A percentile compares a stretch with the other conserved stretches of the same genome.
Evolutionary conservation across 2,797 vertebrate species (phyloP).

Genomic region (Sebastes taczanowskii): DNA sequence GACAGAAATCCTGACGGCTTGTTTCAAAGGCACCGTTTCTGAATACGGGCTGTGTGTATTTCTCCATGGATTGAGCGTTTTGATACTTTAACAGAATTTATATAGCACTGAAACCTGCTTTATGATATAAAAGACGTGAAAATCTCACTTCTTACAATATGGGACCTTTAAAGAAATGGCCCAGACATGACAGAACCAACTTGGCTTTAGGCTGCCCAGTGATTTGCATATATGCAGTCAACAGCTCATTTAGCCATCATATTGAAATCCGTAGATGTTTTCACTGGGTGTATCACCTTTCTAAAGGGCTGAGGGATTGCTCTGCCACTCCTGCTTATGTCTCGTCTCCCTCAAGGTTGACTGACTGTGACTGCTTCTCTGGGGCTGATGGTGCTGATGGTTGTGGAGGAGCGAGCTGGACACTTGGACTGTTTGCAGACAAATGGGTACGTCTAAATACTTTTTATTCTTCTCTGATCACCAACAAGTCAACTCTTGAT

Average conservation of each 20-base stretch:
- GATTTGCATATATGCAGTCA: constrained; percentile 60
- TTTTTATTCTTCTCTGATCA: neutral
- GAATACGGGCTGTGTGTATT: too few relatives aligned
- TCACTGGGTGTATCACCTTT: constrained; percentile 44
- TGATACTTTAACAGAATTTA: too few relatives aligned
- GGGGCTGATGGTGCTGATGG: constrained; percentile 8
- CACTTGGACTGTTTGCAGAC: constrained; percentile 3
- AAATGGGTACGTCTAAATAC: neutral
- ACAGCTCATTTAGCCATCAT: constrained; percentile 57
- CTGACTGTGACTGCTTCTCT: constrained; percentile 22
- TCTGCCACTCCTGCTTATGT: constrained; percentile 47
- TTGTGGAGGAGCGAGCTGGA: neutral
- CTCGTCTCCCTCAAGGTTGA: constrained; percentile 34
- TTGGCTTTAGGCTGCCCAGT: constrained; percentile 1
- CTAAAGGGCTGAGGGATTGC: constrained; percentile 42
- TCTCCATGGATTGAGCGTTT: too few relatives aligned
- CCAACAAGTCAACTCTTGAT: neutral
- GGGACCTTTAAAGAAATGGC: neutral
- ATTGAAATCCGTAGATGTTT: constrained; percentile 48
- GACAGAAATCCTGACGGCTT: too few relatives aligned
- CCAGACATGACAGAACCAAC: constrained; percentile 20
- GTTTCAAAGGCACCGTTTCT: too few relatives aligned
- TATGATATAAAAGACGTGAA: too few relatives aligned
- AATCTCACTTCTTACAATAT: too few relatives aligned
- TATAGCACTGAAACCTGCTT: too few relatives aligned